These are phyloP conservation scores for Boloria selene DNA, from an alignment of 2,888 invertebrate species.

Conservation along the genomic window DNA sequence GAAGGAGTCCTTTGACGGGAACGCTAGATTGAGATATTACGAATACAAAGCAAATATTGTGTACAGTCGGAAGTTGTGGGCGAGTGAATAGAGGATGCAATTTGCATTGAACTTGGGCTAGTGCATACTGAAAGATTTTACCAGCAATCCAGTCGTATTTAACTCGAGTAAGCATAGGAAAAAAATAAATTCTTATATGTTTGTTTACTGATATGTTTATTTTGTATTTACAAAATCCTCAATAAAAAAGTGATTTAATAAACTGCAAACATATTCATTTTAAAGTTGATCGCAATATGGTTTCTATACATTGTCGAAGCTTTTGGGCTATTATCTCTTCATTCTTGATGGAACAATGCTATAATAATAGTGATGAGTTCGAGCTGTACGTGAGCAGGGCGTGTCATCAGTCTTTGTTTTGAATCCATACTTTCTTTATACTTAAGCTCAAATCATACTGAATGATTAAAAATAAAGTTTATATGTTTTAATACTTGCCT, in stretches of 20 bases:
- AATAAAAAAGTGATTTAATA: too few relatives aligned
- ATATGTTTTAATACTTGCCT: too few relatives aligned
- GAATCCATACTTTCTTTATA: slow-evolving; percentile 13
- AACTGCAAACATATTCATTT: too few relatives aligned
- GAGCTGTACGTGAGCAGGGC: slow-evolving; percentile 22
- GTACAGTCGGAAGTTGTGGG: slow-evolving; percentile 21
- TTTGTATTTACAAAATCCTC: too few relatives aligned
- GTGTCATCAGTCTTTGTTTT: slow-evolving; percentile 34
- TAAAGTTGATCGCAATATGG: neutral
- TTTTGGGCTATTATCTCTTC: slow-evolving; percentile 2
- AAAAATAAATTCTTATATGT: too few relatives aligned
- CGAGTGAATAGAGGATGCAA: slow-evolving; percentile 17
- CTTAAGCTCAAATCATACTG: too few relatives aligned
- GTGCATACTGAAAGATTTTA: neutral
- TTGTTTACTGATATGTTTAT: too few relatives aligned
- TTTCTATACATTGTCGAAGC: too few relatives aligned
- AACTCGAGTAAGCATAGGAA: too few relatives aligned
- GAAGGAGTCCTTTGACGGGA: slow-evolving; percentile 38
- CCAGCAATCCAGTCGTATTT: too few relatives aligned
- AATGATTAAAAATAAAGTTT: too few relatives aligned
- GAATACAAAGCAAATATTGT: slow-evolving; percentile 37
- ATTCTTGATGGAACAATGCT: slow-evolving; percentile 6
- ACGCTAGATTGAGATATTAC: slow-evolving; percentile 40
- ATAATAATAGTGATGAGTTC: slow-evolving; percentile 13
- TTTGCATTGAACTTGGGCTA: slow-evolving; percentile 11